A percentile compares a stretch with the other conserved stretches of the same genome.
These are phyloP conservation scores for Azemiops feae DNA, from an alignment of 2,113 vertebrate genomes.

Conservation along the genomic window DNA sequence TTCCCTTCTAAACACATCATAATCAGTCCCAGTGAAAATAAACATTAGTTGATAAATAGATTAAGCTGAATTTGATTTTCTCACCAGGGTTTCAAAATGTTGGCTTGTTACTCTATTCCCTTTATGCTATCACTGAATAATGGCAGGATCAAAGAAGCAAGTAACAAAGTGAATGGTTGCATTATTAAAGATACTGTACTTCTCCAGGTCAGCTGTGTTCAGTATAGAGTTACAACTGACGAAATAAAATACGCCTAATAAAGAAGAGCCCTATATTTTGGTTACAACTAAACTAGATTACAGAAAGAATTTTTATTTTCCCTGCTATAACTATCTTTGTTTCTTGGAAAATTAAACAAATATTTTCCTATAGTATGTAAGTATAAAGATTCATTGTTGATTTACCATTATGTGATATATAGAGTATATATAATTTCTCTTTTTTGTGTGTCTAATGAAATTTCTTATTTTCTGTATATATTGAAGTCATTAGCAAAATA, in stretches of 20 bases:
- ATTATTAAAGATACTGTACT: slow-evolving; percentile 15
- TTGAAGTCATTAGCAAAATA: neutral
- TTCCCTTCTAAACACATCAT: neutral
- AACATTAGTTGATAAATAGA: slow-evolving; percentile 30
- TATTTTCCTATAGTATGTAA: slow-evolving; percentile 1
- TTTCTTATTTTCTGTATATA: neutral
- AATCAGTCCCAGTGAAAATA: neutral
- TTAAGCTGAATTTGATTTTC: slow-evolving; percentile 12
- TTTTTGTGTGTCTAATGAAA: neutral
- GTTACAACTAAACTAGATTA: slow-evolving; percentile 37
- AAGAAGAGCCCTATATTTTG: neutral
- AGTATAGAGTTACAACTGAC: slow-evolving; percentile 33
- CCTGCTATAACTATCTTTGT: slow-evolving; percentile 2
- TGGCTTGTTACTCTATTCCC: slow-evolving; percentile 23
- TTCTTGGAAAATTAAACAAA: slow-evolving; percentile 15
- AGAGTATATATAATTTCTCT: neutral
- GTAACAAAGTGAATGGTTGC: slow-evolving; percentile 47
- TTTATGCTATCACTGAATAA: slow-evolving; percentile 42
- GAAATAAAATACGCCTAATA: slow-evolving; percentile 26
- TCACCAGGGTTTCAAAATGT: neutral
- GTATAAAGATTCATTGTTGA: neutral
- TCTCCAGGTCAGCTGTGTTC: slow-evolving; percentile 17
- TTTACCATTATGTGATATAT: neutral
- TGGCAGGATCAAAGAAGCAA: slow-evolving; percentile 6
- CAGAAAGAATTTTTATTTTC: slow-evolving; percentile 22